These are phyloP conservation scores for Xiphophorus couchianus DNA, from an alignment of 2,113 vertebrate genomes.

Conservation along the genomic window DNA sequence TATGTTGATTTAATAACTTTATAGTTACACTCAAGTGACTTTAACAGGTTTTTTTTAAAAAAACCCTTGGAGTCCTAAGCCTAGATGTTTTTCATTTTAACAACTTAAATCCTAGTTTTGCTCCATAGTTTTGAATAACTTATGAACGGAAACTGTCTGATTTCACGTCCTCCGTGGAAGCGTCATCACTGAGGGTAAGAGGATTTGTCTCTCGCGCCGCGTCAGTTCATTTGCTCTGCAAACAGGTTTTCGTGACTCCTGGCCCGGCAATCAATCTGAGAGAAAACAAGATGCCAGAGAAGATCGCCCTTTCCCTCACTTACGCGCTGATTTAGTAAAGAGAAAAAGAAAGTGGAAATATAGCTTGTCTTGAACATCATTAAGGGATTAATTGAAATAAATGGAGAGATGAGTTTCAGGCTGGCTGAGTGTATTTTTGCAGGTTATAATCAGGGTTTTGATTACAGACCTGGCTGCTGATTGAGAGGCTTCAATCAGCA, in stretches of 20 bases:
- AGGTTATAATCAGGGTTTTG: slow-evolving; percentile 61
- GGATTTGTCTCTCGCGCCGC: background rate
- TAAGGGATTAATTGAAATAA: slow-evolving; percentile 56
- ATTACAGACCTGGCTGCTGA: slow-evolving; percentile 61
- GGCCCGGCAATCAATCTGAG: slow-evolving; percentile 29
- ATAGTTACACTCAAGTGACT: too few relatives aligned
- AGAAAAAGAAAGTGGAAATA: background rate
- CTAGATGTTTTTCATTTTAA: too few relatives aligned
- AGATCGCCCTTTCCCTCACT: background rate
- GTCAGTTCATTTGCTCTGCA: slow-evolving; percentile 16
- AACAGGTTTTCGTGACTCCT: background rate
- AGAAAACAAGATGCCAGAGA: slow-evolving; percentile 9
- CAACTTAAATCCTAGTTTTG: too few relatives aligned
- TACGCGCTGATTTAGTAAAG: slow-evolving; percentile 2
- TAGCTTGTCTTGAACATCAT: slow-evolving; percentile 18
- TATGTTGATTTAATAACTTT: too few relatives aligned
- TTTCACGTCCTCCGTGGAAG: too few relatives aligned
- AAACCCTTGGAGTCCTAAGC: too few relatives aligned
- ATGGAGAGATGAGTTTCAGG: slow-evolving; percentile 19
- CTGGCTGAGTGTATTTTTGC: slow-evolving; percentile 24
- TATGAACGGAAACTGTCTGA: too few relatives aligned
- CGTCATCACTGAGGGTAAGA: background rate
- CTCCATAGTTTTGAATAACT: too few relatives aligned
- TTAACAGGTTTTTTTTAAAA: too few relatives aligned
- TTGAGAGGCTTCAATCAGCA: slow-evolving; percentile 69